These are phyloP conservation scores for Telenomus remus DNA, from an alignment of 1,140 invertebrate genomes.

Conservation along the genomic window DNA sequence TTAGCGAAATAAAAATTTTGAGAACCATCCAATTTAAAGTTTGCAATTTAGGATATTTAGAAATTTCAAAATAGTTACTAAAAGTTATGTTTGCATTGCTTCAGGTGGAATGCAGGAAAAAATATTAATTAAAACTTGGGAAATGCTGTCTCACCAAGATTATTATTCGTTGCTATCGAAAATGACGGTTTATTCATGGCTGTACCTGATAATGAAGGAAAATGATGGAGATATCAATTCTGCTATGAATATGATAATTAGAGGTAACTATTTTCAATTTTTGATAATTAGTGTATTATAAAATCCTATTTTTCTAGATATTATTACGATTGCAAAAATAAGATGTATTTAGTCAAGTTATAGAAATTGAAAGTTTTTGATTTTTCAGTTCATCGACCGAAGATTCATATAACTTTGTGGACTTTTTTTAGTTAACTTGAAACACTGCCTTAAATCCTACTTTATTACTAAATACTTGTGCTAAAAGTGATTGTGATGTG, in stretches of 20 bases:
- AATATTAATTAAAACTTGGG: conserved; percentile 22
- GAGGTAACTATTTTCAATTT: conserved; percentile 2
- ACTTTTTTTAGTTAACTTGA: too few relatives aligned
- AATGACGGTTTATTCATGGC: conserved; percentile 20
- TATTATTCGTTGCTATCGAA: conserved; percentile 12
- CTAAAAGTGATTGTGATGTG: too few relatives aligned
- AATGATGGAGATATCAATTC: conserved; percentile 12
- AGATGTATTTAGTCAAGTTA: too few relatives aligned
- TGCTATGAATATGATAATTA: conserved; percentile 14
- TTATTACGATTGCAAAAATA: too few relatives aligned
- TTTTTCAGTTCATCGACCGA: too few relatives aligned
- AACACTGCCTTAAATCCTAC: too few relatives aligned
- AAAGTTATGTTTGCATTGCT: background rate
- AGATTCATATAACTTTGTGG: too few relatives aligned
- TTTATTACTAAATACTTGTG: too few relatives aligned
- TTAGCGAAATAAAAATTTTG: background rate
- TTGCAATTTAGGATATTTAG: background rate
- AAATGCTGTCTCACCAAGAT: conserved; percentile 20
- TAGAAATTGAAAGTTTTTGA: too few relatives aligned
- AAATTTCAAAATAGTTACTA: background rate
- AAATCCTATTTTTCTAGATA: too few relatives aligned
- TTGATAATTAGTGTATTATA: too few relatives aligned
- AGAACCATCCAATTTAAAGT: background rate
- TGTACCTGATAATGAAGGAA: conserved; percentile 17
- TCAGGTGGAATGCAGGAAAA: conserved; percentile 10